These are phyloP conservation scores for Paramormyrops kingsleyae DNA, from an alignment of 2,113 vertebrate genomes.

Conservation along the genomic window DNA sequence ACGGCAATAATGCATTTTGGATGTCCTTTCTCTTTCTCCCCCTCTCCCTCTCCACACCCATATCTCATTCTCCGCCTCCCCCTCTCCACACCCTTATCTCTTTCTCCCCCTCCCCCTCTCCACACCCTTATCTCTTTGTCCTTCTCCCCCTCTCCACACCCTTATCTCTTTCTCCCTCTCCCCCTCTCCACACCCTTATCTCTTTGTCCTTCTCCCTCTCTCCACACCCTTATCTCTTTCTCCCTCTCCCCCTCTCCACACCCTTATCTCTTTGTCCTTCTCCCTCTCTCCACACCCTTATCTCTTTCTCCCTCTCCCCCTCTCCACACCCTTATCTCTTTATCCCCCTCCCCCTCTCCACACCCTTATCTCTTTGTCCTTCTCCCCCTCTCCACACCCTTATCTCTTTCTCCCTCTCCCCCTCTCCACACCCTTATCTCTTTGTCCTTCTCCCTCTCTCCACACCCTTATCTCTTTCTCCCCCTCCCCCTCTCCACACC, in stretches of 20 bases:
- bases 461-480: neutral
- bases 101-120: neutral
- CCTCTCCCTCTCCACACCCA: neutral
- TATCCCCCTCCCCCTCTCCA: slow-evolving; percentile 13
- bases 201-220: neutral
- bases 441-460: neutral
- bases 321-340: neutral
- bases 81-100: neutral
- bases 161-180: neutral
- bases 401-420: slow-evolving; percentile 9
- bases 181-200: neutral
- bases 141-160: neutral
- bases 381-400: neutral
- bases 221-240: neutral
- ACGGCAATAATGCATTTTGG: neutral
- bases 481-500: neutral
- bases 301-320: slow-evolving; percentile 3
- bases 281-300: neutral
- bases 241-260: neutral
- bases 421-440: neutral
- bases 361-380: slow-evolving; percentile 6
- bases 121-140: neutral
- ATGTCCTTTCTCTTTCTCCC: neutral
- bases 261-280: slow-evolving; percentile 20
- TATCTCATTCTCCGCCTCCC: neutral